Base-by-base conservation (phyloP, 2,888 invertebrate species). In the Tetragonisca angustula region DNA sequence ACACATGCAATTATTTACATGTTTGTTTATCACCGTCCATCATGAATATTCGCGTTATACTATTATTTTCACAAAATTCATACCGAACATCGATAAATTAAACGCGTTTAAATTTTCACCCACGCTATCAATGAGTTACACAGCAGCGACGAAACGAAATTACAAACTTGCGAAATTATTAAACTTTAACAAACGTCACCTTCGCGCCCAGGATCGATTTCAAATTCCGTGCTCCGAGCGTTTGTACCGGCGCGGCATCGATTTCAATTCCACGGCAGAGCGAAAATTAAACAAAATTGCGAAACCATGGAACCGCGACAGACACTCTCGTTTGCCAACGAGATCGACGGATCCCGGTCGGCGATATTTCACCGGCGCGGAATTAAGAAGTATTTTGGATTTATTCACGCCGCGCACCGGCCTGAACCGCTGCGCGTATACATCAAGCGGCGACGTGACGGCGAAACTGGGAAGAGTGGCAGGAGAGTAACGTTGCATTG, bases 401-500 rank as follows among this genome's bases (percentile, higher is more conserved):
- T 79, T 54, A 83, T 83, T 71, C 64, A n/a, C 52, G 52, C 49
- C 52, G 56, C 72, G 61, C 43, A 43, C 43, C 43, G 9, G 43
- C 79, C 54, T 50, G 61, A 50, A 4, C 27, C 62, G 43, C 13
- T 64, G 49, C 62, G 32, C 77, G 67, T 78, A 73, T 78, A 79
- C 64, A 78, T 74, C 67, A 73, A 75, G 81, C 61, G 74, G 62
- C 71, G 73, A 78, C 79, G 73, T 69, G 81, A 73, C 62, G 61
- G 61, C n/a, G 70, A 62, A 56, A 32, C 5, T 3, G 36, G 59
- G 78, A 78, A 78, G 76, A 71, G 72, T 74, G 62, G 79, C 54
- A 71, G 82, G 81, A 73, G 85, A 73, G 85, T 81, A 82, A 84
- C 86, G 83, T 86, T 91, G 86, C 83, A 87, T 81, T 79, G 84